phyloP scores from a whole-genome alignment of 2,113 vertebrate species.

The Trogon melanurus region DNA sequence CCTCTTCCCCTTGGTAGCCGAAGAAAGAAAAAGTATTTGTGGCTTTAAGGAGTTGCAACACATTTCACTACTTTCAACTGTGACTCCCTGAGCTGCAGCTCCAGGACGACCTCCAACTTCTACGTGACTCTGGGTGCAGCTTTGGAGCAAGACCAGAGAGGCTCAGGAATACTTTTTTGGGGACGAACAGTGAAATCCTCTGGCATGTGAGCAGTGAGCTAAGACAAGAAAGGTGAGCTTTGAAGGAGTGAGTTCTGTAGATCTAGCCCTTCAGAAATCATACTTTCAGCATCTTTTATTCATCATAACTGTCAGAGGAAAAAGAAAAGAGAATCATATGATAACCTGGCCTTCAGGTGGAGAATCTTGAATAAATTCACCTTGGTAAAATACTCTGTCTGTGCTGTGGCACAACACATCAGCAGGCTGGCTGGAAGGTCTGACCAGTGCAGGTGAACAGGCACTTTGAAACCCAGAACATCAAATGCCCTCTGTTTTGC shows the following conservation, averaged over 20 bases:
- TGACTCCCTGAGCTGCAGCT: neutral
- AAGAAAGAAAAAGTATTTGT: neutral
- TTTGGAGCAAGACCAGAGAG: neutral
- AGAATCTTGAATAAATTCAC: neutral
- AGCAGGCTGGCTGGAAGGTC: neutral
- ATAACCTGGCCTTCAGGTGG: neutral
- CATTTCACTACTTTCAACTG: neutral
- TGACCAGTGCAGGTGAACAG: neutral
- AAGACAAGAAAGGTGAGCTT: conserved; percentile 10
- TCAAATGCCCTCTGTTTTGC: neutral
- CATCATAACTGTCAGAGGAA: neutral
- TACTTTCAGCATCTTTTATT: conserved; percentile 37
- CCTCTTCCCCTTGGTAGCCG: neutral
- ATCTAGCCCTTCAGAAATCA: conserved; percentile 24
- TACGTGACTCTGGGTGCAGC: neutral
- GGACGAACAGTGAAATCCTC: neutral
- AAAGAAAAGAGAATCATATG: neutral
- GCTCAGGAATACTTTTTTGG: neutral
- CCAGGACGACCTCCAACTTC: neutral
- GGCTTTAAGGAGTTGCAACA: neutral
- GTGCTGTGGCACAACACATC: neutral
- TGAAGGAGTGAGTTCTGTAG: conserved; percentile 11
- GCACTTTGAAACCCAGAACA: neutral
- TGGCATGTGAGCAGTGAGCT: neutral
- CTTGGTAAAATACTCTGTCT: neutral